Conservation (phyloP, 2,113 vertebrate genomes). For the Porphyrio hochstetteri region DNA sequence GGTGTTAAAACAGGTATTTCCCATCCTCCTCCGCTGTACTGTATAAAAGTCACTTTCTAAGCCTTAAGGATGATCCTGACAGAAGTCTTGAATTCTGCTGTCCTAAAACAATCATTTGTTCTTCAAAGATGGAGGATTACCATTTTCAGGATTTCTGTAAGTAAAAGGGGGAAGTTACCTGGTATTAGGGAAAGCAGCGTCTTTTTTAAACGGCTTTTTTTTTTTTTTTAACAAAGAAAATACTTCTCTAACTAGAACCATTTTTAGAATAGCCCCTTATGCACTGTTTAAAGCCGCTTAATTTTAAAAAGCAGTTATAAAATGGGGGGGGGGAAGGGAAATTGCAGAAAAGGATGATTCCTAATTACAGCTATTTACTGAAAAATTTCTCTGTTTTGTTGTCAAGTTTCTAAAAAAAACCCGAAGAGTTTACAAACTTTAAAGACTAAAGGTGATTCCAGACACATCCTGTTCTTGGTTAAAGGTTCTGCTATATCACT, state of each 20-base stretch:
- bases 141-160: background rate
- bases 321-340: background rate
- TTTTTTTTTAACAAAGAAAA: background rate
- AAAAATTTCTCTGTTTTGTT: background rate
- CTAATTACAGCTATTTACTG: background rate
- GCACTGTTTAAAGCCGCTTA: background rate
- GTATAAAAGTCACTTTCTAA: background rate
- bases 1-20: background rate
- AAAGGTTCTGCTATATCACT: slow-evolving; percentile 53
- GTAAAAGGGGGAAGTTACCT: background rate
- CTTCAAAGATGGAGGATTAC: background rate
- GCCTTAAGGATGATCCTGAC: background rate
- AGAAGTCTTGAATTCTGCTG: background rate
- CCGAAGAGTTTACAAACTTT: slow-evolving; percentile 29
- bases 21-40: background rate
- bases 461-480: slow-evolving; percentile 17
- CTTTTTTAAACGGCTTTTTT: background rate
- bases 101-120: background rate
- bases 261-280: background rate
- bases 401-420: background rate
- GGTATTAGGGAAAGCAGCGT: background rate
- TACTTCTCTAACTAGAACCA: background rate
- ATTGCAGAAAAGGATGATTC: background rate
- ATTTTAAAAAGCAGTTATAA: background rate
- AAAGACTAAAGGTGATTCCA: slow-evolving; percentile 26